Evolutionary conservation across 64 coral and sea anemone genomes (phyloP), one percentile per base, ranked within the genome.

Genomic region (Dendronephthya gigantea): DNA sequence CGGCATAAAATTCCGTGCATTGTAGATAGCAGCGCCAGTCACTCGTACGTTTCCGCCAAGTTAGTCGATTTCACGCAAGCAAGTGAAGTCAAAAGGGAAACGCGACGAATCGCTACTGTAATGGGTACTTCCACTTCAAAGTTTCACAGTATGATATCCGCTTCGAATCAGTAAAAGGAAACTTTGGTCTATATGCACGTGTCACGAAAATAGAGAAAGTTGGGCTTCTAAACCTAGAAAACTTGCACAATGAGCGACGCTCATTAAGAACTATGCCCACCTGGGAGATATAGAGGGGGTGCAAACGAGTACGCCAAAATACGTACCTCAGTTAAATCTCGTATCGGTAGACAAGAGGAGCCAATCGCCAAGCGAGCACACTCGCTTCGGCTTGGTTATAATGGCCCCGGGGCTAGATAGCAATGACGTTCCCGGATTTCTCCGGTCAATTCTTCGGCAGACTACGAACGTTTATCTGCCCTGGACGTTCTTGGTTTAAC

Each of bases 361-460:
- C 90, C 90, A 17, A 25, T 91, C 10, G 90, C 75, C 5, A 85
- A 87, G 23, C 85, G 90, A 87, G 23, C 85, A 41, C 49, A 91
- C 85, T n/a, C n/a, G n/a, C 12, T 39, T 91, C 31, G 85, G 79
- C 3, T 91, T 85, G 90, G 65, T n/a, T 6, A 68, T 91, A 7
- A 91, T 91, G 82, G 66, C 1, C 17, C 76, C 85, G 22, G 82
- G 85, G 31, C 41, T 47, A 39, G 81, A 87, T 47, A 7, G 76
- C 33, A 58, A 83, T 39, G 0, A 83, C 0, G 41, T 34, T 0
- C 83, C 55, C 7, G 12, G 22, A 19, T 86, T 40, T 36, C 19
- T 74, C 0, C 69, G 4, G 23, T 76, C 2, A 76, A 76, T 76
- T 31, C 35, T 14, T 28, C 31, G 35, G 31, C 25, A 34, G 69